Evolutionary conservation across 2,888 invertebrate species (phyloP).

Genomic region (Pristionchus maxplancki): DNA sequence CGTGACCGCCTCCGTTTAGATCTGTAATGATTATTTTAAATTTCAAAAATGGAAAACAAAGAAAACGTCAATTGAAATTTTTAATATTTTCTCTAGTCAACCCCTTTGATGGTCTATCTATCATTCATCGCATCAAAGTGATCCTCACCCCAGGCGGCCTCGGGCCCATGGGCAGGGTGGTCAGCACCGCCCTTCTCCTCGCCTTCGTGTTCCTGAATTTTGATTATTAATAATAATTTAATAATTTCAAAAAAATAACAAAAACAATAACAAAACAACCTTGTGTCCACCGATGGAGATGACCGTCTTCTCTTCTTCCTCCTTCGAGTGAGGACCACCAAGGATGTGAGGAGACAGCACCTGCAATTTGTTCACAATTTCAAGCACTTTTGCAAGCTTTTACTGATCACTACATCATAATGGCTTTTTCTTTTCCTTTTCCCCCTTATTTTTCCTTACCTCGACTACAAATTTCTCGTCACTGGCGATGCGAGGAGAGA

Average conservation of each 20-base stretch:
- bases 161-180: slow-evolving; percentile 49
- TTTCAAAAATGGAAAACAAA: not conserved
- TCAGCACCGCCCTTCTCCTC: slow-evolving; percentile 42
- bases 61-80: not conserved
- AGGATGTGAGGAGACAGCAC: slow-evolving; percentile 69
- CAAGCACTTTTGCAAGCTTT: not conserved
- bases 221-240: not conserved
- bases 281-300: slow-evolving; percentile 57
- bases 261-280: too few relatives aligned
- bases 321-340: slow-evolving; percentile 68
- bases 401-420: not conserved
- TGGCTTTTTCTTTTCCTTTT: not conserved
- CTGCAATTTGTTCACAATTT: slow-evolving; percentile 39
- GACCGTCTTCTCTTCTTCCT: slow-evolving; percentile 64
- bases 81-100: not conserved
- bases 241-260: too few relatives aligned
- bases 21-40: too few relatives aligned
- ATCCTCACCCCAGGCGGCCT: slow-evolving; percentile 41
- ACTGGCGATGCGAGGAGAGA: slow-evolving; percentile 69
- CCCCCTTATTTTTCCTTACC: slow-evolving; percentile 53
- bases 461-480: slow-evolving; percentile 68
- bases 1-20: slow-evolving; percentile 7
- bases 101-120: too few relatives aligned
- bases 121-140: too few relatives aligned
- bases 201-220: slow-evolving; percentile 50